Base-by-base conservation (phyloP, 2,888 invertebrate genomes). In the Mimumesa dahlbomi region DNA sequence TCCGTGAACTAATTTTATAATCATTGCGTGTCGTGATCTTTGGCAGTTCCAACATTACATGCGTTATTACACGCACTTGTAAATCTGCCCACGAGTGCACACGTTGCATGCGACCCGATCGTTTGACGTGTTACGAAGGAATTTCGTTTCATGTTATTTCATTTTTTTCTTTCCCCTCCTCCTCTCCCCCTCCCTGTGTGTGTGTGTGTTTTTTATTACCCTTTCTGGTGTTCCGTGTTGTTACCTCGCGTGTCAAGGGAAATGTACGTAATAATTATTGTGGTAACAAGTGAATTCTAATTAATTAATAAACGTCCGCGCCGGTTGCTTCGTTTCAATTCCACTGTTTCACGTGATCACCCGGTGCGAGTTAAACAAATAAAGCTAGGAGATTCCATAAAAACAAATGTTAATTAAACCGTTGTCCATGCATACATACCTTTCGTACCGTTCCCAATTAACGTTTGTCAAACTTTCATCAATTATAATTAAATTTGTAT, bases 11-110 rank as follows among this genome's bases (percentile, higher is more conserved):
- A 49, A 49, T 49, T 34, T 49, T 34, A 16, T 49, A 16, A 34
- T 34, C 18, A 34, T 49, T 34, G 34, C 49, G 49, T 49, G 49
- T 34, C 49, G 16, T 16, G 38, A 40, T 16, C n/a, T 13, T 21
- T 21, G 43, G 2, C 13, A 11, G n/a, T 42, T 18, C 19, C 43
- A 11, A 21, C 11, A 43, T 43, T 43, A 22, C 43, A 43, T 21
- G 22, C 11, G 11, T 34, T 34, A 34, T n/a, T n/a, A n/a, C 34
- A 34, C 9, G n/a, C 25, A n/a, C 34, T 3, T 3, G 34, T 34
- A 34, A 34, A 34, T n/a, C 11, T 9, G 34, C 5, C 38, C 38
- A 5, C 16, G 5, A 40, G 16, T 40, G 38, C 16, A 40, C 14
- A 9, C n/a, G 36, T 13, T 13, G 36, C 36, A 36, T 36, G 38